Percentiles rank a stretch among this genome's conserved stretches.
phyloP scores from a whole-genome alignment of 2,797 vertebrate genomes.

The Sitta carolinensis region DNA sequence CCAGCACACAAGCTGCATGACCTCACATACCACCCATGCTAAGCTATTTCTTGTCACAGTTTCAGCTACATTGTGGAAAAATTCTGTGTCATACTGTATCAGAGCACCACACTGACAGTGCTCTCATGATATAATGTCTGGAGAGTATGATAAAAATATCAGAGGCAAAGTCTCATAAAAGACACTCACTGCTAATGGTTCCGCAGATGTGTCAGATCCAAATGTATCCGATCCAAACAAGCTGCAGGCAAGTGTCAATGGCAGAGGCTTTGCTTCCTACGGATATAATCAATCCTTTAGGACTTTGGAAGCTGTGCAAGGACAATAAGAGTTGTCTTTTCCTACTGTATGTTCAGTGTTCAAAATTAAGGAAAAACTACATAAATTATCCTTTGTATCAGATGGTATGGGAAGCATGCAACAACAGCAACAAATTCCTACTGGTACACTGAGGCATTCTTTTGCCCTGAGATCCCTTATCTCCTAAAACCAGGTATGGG shows the following conservation, averaged over 20 bases:
- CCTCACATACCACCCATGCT: neutral
- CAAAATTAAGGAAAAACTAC: conserved; percentile 25
- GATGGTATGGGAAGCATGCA: neutral
- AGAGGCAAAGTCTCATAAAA: conserved; percentile 15
- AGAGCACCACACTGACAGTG: neutral
- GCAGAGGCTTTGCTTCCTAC: neutral
- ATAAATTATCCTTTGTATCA: neutral
- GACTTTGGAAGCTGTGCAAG: conserved; percentile 31
- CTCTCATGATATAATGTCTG: neutral
- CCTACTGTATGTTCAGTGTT: neutral
- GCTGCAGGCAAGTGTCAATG: neutral
- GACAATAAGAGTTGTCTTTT: neutral
- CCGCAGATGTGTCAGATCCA: neutral
- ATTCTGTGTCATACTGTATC: neutral
- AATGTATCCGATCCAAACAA: neutral
- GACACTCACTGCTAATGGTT: neutral
- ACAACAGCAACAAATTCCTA: neutral
- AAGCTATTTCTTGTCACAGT: conserved; percentile 43
- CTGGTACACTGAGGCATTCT: neutral
- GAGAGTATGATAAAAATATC: conserved; percentile 22
- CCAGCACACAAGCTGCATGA: neutral
- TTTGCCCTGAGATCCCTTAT: neutral
- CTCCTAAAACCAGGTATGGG: neutral
- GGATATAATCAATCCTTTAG: neutral
- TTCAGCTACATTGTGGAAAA: conserved; percentile 17